A percentile compares a stretch with the other conserved stretches of the same genome.
Evolutionary conservation across 1,140 invertebrate genomes (phyloP).

Genomic region (Tetramorium parvispinum): DNA sequence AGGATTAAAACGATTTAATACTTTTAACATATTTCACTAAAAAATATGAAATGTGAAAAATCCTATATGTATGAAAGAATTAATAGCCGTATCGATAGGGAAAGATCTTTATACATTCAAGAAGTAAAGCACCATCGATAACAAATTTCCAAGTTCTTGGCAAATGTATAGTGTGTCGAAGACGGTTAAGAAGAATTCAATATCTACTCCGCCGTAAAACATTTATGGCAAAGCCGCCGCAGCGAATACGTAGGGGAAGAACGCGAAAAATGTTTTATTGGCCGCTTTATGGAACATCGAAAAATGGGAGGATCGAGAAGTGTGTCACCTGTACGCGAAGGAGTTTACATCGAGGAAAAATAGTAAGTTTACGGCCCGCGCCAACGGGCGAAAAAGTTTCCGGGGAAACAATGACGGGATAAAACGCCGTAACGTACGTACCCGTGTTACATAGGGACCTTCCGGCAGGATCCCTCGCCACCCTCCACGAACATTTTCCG

Average conservation of each 20-base stretch:
- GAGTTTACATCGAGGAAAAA: constrained; percentile 61
- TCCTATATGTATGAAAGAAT: background rate
- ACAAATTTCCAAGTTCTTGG: constrained; percentile 32
- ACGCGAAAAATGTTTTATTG: constrained; percentile 51
- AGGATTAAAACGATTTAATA: background rate
- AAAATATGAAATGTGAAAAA: background rate
- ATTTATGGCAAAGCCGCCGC: constrained; percentile 31
- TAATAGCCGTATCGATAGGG: background rate
- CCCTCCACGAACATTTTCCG: constrained; percentile 55
- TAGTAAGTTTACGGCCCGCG: constrained; percentile 67
- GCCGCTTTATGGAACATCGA: constrained; percentile 45
- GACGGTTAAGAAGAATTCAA: constrained; percentile 52
- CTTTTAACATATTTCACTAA: background rate
- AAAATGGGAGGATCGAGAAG: constrained; percentile 22
- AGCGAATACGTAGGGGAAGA: background rate
- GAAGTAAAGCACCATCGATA: constrained; percentile 14
- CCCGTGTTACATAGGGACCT: constrained; percentile 43
- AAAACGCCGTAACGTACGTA: constrained; percentile 71
- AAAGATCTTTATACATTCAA: background rate
- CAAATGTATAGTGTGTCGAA: constrained; percentile 16
- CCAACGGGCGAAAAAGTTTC: constrained; percentile 66
- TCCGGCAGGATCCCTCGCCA: constrained; percentile 42
- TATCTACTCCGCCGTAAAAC: constrained; percentile 33
- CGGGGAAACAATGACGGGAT: constrained; percentile 72
- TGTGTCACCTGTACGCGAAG: constrained; percentile 57